Base-by-base conservation (phyloP, 2,888 invertebrate genomes). In the Netelia virgata region DNA sequence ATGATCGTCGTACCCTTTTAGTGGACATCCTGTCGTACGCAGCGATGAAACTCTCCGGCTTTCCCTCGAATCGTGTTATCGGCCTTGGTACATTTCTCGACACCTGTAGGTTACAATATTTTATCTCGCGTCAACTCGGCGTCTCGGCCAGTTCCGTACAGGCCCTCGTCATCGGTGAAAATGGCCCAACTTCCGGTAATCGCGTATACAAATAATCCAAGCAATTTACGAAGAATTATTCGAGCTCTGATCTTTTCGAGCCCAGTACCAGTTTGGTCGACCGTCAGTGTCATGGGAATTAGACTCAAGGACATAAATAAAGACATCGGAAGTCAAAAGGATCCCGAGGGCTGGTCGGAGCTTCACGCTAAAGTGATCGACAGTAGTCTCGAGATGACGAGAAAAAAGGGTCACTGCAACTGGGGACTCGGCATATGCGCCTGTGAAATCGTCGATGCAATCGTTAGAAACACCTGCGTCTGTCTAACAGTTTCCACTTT, bases 1-100 rank as follows among this genome's bases (percentile, higher is more conserved):
- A 10, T 16, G 43, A 11, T 28, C 23, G 11, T 36, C 23, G 41
- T 68, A 20, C 23, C 8, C 74, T 89, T 89, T 23, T 90, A 94
- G 95, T 95, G 63, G 95, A 96, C 88, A 93, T 95, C 74, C 87
- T 95, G 87, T 95, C 95, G 18, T 95, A 94, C 87, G 95, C 94
- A 36, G 94, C 95, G 1, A 95, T 95, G 95, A 95, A 95, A 88
- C 86, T 95, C 68, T 95, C 95, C 72, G 95, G 95, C 16, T 94
- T 96, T 72, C 95, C 95, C 11, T 92, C 94, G 69, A 93, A 94
- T 84, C 94, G 94, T 14, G 94, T 96, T 23, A 94, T 96, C 86
- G 95, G 95, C 9, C 93, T 95, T 47, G 95, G 95, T 59, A 95
- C 95, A 14, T 95, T 95, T 89, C 90, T 95, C 82, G 95, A 95